These are phyloP conservation scores for Chelonoidis abingdonii DNA, from an alignment of 2,113 vertebrate genomes.

Conservation along the genomic window DNA sequence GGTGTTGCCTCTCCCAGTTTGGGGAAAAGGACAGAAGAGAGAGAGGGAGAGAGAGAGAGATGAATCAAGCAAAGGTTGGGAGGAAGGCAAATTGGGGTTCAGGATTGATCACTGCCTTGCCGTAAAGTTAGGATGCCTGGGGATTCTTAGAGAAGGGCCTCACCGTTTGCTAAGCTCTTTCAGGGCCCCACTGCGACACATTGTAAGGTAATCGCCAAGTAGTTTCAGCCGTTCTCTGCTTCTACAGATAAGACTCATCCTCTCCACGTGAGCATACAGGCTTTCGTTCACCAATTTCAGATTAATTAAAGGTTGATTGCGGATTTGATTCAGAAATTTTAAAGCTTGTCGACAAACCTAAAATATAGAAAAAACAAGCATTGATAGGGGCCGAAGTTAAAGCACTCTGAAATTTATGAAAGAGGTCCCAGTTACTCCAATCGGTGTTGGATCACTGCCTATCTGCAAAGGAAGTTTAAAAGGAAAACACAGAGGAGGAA, in stretches of 20 bases:
- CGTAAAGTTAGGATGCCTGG: neutral
- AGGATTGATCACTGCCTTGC: neutral
- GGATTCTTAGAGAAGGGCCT: neutral
- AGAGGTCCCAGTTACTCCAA: no score
- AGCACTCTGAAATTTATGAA: fast-evolving
- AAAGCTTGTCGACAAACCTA: constrained; percentile 89
- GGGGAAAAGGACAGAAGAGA: neutral
- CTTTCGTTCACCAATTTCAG: constrained; percentile 88
- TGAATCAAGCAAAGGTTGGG: neutral
- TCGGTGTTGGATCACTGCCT: no score
- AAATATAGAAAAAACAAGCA: neutral
- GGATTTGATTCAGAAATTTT: constrained; percentile 85
- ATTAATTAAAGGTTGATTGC: constrained; percentile 89
- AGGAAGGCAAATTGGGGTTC: neutral
- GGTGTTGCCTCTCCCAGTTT: neutral
- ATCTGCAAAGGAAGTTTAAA: neutral
- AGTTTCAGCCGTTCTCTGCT: constrained; percentile 89
- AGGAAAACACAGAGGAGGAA: neutral
- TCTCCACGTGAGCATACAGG: constrained; percentile 85
- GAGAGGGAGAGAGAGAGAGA: neutral
- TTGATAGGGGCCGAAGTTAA: fast-evolving
- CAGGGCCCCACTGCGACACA: constrained; percentile 90
- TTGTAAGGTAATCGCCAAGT: constrained; percentile 90
- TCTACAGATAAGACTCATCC: constrained; percentile 79
- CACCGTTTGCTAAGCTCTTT: constrained; percentile 85